Evolutionary conservation across 2,113 vertebrate genomes (phyloP), one percentile per base, ranked within the genome.

Genomic region (Otus sunia): DNA sequence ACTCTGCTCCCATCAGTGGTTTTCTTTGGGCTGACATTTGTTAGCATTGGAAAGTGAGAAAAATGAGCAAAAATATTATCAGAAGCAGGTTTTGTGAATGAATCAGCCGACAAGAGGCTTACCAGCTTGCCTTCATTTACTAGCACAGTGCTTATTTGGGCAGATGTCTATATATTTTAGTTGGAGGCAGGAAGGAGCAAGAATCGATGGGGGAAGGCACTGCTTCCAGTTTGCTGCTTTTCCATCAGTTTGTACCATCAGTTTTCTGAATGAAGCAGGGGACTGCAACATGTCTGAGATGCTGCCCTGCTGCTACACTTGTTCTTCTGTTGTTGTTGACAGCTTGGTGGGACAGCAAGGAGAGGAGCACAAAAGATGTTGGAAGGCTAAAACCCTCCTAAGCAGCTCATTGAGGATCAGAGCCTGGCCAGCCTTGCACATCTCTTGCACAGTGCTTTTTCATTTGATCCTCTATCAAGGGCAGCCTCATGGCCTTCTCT

Each of bases 81-180:
- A 94, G 95, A 97, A 96, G 96, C 91, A 96, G 97, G 93, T 97
- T 97, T 97, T 97, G 96, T 97, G 97, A 97, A 96, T 97, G 95
- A 97, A 97, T 97, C 96, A 97, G 95, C 94, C 6, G 84, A 93
- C 89, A 47, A 94, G 94, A 97, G 75, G 95, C 81, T 97, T 96
- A 97, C 95, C 94, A 96, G 93, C 94, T 96, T 0, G 89, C 95
- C 89, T 96, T 93, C 84, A 93, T 94, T 97, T 97, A 96, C 97
- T 96, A 94, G 81, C 21, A 8, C 55, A 62, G 78, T 97, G 97
- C 91, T 97, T 96, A 95, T 88, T 97, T 97, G 94, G 97, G 95
- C 95, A 97, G 87, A 95, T 92, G 89, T 95, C 77, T 94, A 20
- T 94, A 36, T 97, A 55, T 97, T 97, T 96, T 96, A 92, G 66